Evolutionary conservation across 2,113 vertebrate species (phyloP).

Genomic region (Benitochromis conjunctus): DNA sequence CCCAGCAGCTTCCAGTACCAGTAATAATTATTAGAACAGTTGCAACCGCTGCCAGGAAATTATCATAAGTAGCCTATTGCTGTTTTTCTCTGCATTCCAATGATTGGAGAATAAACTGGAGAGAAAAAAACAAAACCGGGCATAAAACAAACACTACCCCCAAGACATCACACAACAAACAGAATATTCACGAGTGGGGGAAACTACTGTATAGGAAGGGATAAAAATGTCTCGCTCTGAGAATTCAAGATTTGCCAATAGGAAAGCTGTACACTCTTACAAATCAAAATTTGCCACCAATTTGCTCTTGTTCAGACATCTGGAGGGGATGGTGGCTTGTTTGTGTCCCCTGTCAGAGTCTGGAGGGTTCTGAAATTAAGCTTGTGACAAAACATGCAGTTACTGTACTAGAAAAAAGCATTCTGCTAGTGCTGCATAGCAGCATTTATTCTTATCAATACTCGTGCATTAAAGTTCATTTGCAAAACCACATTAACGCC

Average conservation of each 20-base stretch:
- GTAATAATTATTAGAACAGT: conserved; percentile 56
- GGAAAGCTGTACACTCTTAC: conserved; percentile 25
- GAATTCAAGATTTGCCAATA: conserved; percentile 55
- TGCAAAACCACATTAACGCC: conserved; percentile 60
- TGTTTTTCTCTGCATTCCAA: conserved; percentile 42
- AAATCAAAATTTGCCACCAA: conserved; percentile 63
- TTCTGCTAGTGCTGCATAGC: background rate
- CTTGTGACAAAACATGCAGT: conserved; percentile 26
- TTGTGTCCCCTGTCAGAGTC: conserved; percentile 28
- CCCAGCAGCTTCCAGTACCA: conserved; percentile 31
- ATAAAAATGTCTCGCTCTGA: conserved; percentile 48
- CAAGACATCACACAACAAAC: conserved; percentile 46
- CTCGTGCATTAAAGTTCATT: conserved; percentile 51
- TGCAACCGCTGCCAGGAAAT: conserved; percentile 43
- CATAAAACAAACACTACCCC: conserved; percentile 45
- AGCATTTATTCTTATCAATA: conserved; percentile 48
- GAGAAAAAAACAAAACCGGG: conserved; percentile 4
- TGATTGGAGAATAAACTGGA: conserved; percentile 30
- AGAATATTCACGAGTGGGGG: conserved; percentile 54
- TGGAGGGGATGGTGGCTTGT: conserved; percentile 38
- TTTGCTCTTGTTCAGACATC: conserved; percentile 49
- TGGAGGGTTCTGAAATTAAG: conserved; percentile 44
- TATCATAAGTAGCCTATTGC: conserved; percentile 46
- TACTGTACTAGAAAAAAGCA: background rate
- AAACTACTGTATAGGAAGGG: conserved; percentile 10